A percentile compares a stretch with the other conserved stretches of the same genome.
phyloP scores from a whole-genome alignment of 2,113 vertebrate species.

The Toxostoma redivivum region DNA sequence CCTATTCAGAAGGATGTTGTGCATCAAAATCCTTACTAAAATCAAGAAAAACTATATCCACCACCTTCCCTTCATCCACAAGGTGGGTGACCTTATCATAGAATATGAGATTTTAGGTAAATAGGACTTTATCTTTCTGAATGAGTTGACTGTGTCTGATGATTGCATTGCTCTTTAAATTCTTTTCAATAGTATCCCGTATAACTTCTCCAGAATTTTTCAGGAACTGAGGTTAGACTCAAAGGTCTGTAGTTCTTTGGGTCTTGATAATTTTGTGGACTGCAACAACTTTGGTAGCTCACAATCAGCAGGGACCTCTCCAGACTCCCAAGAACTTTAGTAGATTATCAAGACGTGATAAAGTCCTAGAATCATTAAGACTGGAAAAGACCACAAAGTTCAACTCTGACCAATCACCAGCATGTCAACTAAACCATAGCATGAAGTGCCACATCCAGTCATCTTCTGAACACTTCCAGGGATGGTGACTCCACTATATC shows the following conservation, averaged over 20 bases:
- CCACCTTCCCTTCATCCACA: not conserved
- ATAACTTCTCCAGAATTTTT: not conserved
- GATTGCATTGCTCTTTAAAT: not conserved
- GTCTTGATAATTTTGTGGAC: not conserved
- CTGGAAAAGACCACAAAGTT: not conserved
- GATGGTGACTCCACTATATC: not conserved
- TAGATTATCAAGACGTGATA: not conserved
- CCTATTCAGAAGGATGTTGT: not conserved
- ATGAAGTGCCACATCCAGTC: not conserved
- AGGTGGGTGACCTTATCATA: not conserved
- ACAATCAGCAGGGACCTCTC: not conserved
- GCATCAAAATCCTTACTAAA: not conserved
- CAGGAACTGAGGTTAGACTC: not conserved
- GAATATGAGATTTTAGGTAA: not conserved
- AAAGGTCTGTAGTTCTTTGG: not conserved
- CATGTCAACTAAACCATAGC: not conserved
- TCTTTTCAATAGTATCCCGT: not conserved
- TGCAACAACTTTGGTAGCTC: not conserved
- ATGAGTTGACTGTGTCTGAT: not conserved
- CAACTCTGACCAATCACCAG: not conserved
- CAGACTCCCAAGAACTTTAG: not conserved
- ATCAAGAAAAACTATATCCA: not conserved
- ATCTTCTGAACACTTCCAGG: not conserved
- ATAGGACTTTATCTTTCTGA: not conserved
- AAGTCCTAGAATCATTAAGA: not conserved